phyloP scores from a whole-genome alignment of 1,140 invertebrate genomes.

The Choristoneura fumiferana region DNA sequence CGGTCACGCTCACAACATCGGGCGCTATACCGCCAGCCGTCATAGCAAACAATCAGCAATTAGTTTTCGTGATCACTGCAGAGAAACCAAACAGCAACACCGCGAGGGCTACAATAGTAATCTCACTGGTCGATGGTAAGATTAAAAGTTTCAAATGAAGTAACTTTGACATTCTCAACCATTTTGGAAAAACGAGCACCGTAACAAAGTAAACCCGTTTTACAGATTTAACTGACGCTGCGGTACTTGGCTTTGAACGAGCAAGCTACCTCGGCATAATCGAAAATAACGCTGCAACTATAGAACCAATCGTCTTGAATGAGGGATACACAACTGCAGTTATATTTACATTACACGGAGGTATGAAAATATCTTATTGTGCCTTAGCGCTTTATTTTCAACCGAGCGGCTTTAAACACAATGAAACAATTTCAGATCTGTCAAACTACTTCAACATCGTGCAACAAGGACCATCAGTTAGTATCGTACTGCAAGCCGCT shows the following conservation, averaged over 20 bases:
- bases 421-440: slow-evolving; percentile 20
- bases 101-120: slow-evolving; percentile 28
- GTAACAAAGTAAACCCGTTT: background rate
- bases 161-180: too few species aligned
- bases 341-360: slow-evolving; percentile 31
- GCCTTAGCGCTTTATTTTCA: too few species aligned
- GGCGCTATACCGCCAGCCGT: slow-evolving; percentile 25
- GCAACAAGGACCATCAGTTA: background rate
- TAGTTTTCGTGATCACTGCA: slow-evolving; percentile 23
- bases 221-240: background rate
- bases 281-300: slow-evolving; percentile 16
- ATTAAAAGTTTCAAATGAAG: too few species aligned
- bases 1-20: slow-evolving; percentile 16
- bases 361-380: slow-evolving; percentile 13
- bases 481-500: background rate
- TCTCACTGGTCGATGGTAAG: slow-evolving; percentile 28
- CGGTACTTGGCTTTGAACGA: slow-evolving; percentile 32
- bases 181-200: too few species aligned
- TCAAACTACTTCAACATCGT: background rate
- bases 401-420: too few species aligned
- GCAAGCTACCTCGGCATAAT: slow-evolving; percentile 34
- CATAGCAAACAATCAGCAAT: slow-evolving; percentile 25
- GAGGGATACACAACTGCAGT: slow-evolving; percentile 32
- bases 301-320: slow-evolving; percentile 29
- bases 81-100: background rate